phyloP scores from a whole-genome alignment of 2,888 invertebrate genomes.

The Ceramica pisi region DNA sequence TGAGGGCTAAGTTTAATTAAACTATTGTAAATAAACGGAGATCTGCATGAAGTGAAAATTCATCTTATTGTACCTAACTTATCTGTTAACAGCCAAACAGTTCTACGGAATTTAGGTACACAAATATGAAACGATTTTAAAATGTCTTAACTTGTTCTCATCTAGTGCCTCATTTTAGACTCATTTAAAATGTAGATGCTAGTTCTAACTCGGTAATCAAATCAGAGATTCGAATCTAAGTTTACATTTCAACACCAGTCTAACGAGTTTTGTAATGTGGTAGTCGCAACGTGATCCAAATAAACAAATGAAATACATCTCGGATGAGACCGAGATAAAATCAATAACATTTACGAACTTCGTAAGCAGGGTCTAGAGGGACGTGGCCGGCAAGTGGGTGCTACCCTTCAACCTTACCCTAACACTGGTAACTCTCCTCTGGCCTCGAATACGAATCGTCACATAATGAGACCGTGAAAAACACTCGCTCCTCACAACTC shows the following conservation, averaged over 20 bases:
- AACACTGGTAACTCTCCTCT: slow-evolving; percentile 75
- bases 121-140: not conserved
- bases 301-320: slow-evolving; percentile 66
- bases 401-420: slow-evolving; percentile 75
- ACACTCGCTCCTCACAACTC: slow-evolving; percentile 85
- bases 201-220: slow-evolving; percentile 11
- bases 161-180: not conserved
- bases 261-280: slow-evolving; percentile 49
- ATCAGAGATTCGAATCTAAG: slow-evolving; percentile 10
- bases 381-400: slow-evolving; percentile 74
- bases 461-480: slow-evolving; percentile 88
- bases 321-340: slow-evolving; percentile 68
- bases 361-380: slow-evolving; percentile 73
- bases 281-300: slow-evolving; percentile 54
- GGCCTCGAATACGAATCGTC: slow-evolving; percentile 87
- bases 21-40: not conserved
- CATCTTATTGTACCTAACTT: not conserved
- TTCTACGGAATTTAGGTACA: not conserved
- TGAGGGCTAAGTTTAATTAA: slow-evolving; percentile 19
- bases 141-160: not conserved
- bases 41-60: not conserved
- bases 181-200: not conserved
- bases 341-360: slow-evolving; percentile 77
- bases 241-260: slow-evolving; percentile 25
- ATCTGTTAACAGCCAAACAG: not conserved